Percentiles rank a stretch among this genome's conserved stretches.
phyloP scores from a whole-genome alignment of 2,113 vertebrate genomes.

The Bucco capensis region DNA sequence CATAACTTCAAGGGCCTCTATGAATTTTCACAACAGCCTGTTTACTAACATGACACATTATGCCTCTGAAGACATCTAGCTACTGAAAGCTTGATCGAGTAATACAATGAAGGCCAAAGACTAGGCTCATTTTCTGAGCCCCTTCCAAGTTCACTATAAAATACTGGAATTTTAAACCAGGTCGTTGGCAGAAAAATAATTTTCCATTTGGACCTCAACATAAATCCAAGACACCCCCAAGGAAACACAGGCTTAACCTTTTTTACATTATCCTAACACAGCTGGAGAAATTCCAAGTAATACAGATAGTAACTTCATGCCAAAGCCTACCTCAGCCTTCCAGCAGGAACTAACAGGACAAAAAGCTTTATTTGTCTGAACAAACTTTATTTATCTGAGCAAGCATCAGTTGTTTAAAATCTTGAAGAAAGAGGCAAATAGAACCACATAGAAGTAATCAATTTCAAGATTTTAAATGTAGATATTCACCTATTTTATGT shows the following conservation, averaged over 20 bases:
- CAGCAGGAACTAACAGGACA: background rate
- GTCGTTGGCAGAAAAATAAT: background rate
- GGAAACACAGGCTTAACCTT: background rate
- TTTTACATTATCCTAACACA: background rate
- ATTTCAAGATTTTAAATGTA: background rate
- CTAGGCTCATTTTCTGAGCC: background rate
- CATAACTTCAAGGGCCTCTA: background rate
- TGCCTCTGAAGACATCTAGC: background rate
- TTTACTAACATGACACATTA: background rate
- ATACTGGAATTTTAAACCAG: background rate
- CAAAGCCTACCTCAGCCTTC: background rate
- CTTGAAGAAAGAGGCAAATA: background rate
- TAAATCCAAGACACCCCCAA: background rate
- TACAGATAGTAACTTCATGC: background rate
- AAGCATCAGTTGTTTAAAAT: background rate
- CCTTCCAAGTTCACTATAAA: background rate
- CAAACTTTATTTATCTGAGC: background rate
- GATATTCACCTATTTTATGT: background rate
- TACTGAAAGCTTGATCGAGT: background rate
- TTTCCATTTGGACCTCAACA: background rate
- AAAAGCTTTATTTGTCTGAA: background rate
- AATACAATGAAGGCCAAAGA: background rate
- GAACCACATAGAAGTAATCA: background rate
- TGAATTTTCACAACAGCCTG: background rate
- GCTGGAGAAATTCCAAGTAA: background rate